phyloP scores from a whole-genome alignment of 2,113 vertebrate species.

The Rhinoderma darwinii region DNA sequence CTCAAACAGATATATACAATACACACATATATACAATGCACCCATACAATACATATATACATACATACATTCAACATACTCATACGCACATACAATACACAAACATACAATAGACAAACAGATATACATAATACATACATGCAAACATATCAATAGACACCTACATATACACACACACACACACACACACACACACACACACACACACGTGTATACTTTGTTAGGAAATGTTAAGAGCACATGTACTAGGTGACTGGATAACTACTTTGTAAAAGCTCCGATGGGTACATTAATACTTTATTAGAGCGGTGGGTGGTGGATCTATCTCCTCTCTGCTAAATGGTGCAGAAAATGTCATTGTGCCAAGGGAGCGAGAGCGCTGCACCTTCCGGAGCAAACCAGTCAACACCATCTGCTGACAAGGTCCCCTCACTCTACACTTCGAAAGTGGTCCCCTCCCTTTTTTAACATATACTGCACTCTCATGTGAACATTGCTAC shows the following conservation, averaged over 20 bases:
- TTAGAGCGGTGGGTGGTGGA: conserved; percentile 37
- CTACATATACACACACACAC: not conserved
- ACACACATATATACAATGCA: not conserved
- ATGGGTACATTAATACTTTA: conserved; percentile 50
- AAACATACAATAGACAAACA: not conserved
- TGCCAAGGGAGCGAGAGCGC: conserved; percentile 40
- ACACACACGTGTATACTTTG: not conserved
- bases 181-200: not conserved
- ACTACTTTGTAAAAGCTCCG: conserved; percentile 38
- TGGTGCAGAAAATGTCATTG: conserved; percentile 53
- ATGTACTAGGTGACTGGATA: conserved; percentile 11
- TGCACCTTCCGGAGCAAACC: conserved; percentile 44
- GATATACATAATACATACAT: not conserved
- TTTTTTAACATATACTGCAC: not conserved
- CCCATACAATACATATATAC: not conserved
- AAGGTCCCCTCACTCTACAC: not conserved
- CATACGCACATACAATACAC: not conserved
- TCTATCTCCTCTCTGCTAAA: conserved; percentile 57
- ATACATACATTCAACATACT: not conserved
- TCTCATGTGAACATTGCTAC: not conserved
- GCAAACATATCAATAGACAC: not conserved
- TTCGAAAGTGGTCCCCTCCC: conserved; percentile 5
- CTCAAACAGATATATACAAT: not conserved
- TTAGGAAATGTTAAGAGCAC: conserved; percentile 7
- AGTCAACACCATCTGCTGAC: conserved; percentile 58